These are phyloP conservation scores for Apamea sordens DNA, from an alignment of 2,888 invertebrate species.

Conservation along the genomic window DNA sequence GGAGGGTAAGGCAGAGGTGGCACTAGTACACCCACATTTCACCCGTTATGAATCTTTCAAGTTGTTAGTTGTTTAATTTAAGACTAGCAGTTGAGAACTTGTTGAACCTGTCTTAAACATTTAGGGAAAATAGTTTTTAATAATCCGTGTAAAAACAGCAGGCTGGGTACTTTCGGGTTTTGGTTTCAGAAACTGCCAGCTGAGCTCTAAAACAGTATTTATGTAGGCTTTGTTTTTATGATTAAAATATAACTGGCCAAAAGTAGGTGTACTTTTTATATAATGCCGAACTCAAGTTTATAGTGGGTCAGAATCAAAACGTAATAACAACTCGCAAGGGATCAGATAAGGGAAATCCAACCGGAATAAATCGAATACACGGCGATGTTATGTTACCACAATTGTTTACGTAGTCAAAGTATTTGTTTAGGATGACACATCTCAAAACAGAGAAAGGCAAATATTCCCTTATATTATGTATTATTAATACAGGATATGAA, in stretches of 20 bases:
- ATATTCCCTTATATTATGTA: neutral
- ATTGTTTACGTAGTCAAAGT: neutral
- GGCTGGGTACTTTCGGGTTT: neutral
- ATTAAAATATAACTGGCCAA: neutral
- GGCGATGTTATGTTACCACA: neutral
- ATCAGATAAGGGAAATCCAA: too few species aligned
- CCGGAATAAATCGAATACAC: too few species aligned
- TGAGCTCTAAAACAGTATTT: neutral
- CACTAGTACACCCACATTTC: neutral
- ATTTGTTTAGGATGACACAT: neutral
- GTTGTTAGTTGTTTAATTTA: neutral
- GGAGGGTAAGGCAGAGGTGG: too few species aligned
- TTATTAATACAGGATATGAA: slow-evolving; percentile 16
- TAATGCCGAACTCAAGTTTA: neutral
- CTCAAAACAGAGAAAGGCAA: neutral
- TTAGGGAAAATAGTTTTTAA: neutral
- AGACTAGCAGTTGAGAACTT: neutral
- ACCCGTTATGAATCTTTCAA: neutral
- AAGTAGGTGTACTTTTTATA: neutral
- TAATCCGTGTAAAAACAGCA: neutral
- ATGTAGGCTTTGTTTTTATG: neutral
- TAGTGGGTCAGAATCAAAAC: too few species aligned
- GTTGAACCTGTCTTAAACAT: neutral
- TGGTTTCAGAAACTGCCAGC: neutral
- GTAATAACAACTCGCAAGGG: too few species aligned